A percentile compares a stretch with the other conserved stretches of the same genome.
Conservation (phyloP, 2,888 invertebrate genomes). For the Cerastis rubricosa region DNA sequence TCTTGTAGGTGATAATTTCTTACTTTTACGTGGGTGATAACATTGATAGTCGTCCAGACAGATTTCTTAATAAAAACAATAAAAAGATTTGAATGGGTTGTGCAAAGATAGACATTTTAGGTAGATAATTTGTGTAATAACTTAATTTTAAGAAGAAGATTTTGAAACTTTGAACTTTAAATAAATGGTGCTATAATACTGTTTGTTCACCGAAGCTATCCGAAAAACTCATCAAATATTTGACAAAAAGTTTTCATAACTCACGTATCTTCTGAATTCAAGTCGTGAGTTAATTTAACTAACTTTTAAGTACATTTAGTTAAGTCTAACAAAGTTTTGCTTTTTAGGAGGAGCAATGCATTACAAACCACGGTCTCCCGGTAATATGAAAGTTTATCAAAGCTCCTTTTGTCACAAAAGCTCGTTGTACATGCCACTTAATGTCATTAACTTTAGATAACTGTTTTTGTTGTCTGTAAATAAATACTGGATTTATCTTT, state of each 20-base stretch:
- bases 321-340: constrained; percentile 73
- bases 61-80: too few relatives aligned
- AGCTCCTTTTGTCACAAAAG: constrained; percentile 60
- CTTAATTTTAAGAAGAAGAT: not conserved
- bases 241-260: not conserved
- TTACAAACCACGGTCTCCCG: constrained; percentile 86
- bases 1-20: not conserved
- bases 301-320: constrained; percentile 14
- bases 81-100: not conserved
- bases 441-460: constrained; percentile 4
- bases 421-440: constrained; percentile 54
- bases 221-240: constrained; percentile 4
- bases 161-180: not conserved
- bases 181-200: constrained; percentile 17
- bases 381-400: constrained; percentile 68
- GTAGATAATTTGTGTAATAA: not conserved
- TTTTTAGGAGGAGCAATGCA: constrained; percentile 88
- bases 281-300: constrained; percentile 24
- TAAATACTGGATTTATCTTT: not conserved
- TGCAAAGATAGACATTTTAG: not conserved
- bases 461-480: constrained; percentile 2
- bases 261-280: constrained; percentile 4
- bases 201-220: constrained; percentile 59
- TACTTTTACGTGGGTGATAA: not conserved
- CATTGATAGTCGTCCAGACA: not conserved